Conservation (phyloP, 2,888 invertebrate genomes). For the Cryptophagus acutangulus region DNA sequence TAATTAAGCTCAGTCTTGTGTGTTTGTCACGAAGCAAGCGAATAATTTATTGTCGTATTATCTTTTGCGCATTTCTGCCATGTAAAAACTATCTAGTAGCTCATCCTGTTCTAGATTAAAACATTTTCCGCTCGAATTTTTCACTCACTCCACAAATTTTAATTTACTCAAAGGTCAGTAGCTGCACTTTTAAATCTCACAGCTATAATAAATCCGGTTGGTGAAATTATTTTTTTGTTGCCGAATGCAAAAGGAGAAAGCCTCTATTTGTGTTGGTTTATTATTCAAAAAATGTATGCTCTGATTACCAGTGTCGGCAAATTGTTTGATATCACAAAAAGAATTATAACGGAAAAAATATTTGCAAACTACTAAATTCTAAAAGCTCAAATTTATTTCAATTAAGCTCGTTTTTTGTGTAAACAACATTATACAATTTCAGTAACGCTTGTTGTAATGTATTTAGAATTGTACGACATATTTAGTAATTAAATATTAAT, state of each 20-base stretch:
- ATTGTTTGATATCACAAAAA: no score
- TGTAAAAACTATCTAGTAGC: slow-evolving; percentile 22
- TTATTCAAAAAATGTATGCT: not conserved
- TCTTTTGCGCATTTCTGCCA: slow-evolving; percentile 22
- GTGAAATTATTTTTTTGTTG: not conserved
- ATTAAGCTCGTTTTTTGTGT: no score
- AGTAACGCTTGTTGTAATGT: no score
- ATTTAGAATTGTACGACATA: slow-evolving; percentile 3
- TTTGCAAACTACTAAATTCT: no score
- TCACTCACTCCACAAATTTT: slow-evolving; percentile 6
- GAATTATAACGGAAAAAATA: no score
- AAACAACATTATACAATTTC: no score
- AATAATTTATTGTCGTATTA: slow-evolving; percentile 27
- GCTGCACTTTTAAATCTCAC: slow-evolving; percentile 1
- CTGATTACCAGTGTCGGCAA: no score
- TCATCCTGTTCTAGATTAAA: slow-evolving; percentile 22
- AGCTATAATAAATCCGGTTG: not conserved
- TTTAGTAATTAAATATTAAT: slow-evolving; percentile 17
- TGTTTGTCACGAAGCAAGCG: slow-evolving; percentile 11
- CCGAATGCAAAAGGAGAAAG: not conserved
- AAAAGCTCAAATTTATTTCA: no score
- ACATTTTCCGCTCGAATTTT: slow-evolving; percentile 22
- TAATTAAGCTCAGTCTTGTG: slow-evolving; percentile 12
- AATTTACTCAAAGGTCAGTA: slow-evolving; percentile 7
- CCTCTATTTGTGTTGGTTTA: not conserved